Evolutionary conservation across 2,113 vertebrate genomes (phyloP), one percentile per base, ranked within the genome.

Genomic region (Haemorhous mexicanus): DNA sequence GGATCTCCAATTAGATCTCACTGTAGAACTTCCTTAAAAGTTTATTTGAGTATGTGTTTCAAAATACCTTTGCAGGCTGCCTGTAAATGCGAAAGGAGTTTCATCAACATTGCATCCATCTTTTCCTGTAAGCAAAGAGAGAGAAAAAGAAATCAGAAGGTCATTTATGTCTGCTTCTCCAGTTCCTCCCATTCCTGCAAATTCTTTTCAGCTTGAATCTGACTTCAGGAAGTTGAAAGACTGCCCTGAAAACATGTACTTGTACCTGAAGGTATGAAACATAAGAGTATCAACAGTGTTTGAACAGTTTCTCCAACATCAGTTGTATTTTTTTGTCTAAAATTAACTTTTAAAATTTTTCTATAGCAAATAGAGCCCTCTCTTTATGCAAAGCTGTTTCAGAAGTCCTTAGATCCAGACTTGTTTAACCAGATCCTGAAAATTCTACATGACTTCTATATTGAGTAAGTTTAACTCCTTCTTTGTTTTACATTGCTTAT

Each of bases 191-290:
- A 75, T 98, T 78, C 99, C 99, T 89, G 39, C 97, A 73, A 99
- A 98, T 97, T 98, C 99, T 78, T 99, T 99, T 94, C 99, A 99
- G 89, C 98, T 99, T 53, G 99, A 99, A 94, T 97, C 99, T 44
- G 99, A 99, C 95, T 98, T 99, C 76, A 98, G 99, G 81, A 98
- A 98, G 93, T 96, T 99, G 37, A 98, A 98, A 94, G 95, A 95
- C 75, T 97, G 97, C 55, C 98, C 99, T 0, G 97, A 99, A 92
- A 81, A 94, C 30, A 97, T 99, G 84, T 99, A 99, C 87, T 97
- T 96, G 76, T 99, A 99, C 87, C 94, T 99, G 56, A 99, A 98
- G 98, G 99, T 99, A 96, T 89, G 96, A 68, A 73, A 83, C 8
- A 3, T 14, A 11, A 11, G 4, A 72, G 20, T 43, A 66, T 46